Base-by-base conservation (phyloP, 2,113 vertebrate genomes). In the Rhinolophus sinicus region DNA sequence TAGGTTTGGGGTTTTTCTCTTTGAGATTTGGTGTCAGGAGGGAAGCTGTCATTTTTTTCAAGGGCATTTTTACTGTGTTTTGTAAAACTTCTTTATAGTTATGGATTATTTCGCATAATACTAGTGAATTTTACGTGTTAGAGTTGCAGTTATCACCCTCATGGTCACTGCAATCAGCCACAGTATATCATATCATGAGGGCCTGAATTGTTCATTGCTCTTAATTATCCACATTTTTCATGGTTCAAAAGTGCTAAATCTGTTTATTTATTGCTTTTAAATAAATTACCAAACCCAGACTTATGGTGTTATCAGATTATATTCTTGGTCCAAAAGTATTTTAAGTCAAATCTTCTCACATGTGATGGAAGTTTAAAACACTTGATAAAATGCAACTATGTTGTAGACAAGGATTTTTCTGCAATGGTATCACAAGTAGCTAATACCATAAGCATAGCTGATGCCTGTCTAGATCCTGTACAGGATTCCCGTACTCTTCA, bases 311-410 rank as follows among this genome's bases (percentile, higher is more conserved):
- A 70, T 40, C 70, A 93, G 82, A 65, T 97, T 75, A 60, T 87
- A 73, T 91, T 83, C 40, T 96, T 97, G 58, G 69, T 70, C 58
- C 35, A 82, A 76, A 96, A 93, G 30, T 96, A 94, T 40, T 94
- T 65, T 93, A 76, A 87, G 62, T 82, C 22, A 90, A 5, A 87
- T 70, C n/a, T 80, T 84, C 72, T 90, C 75, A 50, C 38, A 62
- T 87, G 82, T 83, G 14, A 81, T 90, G 33, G 16, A 95, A 70
- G 38, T 87, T 97, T 47, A 58, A 80, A 84, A 88, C 33, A n/a
- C 0, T n/a, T 88, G 30, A 64, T 88, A 75, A 77, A 75, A 50
- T 88, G 12, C 88, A 88, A n/a, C 24, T 90, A 28, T 40, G 12
- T 69, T 33, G 47, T 65, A 58, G 28, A 70, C 19, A 88, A 72